These are phyloP conservation scores for Eristalis pertinax DNA, from an alignment of 2,888 invertebrate genomes.

Conservation along the genomic window DNA sequence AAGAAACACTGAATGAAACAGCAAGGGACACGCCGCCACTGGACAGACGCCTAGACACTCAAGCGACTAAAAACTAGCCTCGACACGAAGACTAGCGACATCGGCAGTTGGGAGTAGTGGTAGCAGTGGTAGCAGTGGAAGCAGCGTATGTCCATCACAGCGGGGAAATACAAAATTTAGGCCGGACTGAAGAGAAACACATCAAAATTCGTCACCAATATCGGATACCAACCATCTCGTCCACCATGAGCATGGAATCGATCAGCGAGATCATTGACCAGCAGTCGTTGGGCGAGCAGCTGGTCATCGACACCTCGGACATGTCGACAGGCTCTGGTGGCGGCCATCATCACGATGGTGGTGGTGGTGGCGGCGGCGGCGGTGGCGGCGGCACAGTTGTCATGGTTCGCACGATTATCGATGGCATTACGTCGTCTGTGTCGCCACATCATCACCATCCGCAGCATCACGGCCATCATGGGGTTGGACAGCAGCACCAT, in stretches of 20 bases:
- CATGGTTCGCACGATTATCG: conserved; percentile 79
- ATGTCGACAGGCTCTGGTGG: conserved; percentile 73
- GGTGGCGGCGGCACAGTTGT: conserved; percentile 76
- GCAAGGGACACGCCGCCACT: background rate
- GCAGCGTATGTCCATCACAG: background rate
- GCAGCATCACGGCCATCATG: conserved; percentile 72
- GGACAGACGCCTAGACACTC: background rate
- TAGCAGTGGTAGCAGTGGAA: background rate
- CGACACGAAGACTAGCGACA: background rate
- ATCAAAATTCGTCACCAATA: conserved; percentile 66
- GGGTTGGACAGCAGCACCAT: conserved; percentile 74
- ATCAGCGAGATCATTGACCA: conserved; percentile 85
- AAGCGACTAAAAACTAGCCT: background rate
- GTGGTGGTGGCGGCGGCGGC: background rate
- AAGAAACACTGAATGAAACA: too few relatives aligned
- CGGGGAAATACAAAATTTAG: background rate
- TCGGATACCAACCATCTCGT: conserved; percentile 56
- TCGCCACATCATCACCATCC: conserved; percentile 67
- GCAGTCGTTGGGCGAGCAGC: conserved; percentile 82
- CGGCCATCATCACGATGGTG: conserved; percentile 75
- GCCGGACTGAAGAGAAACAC: conserved; percentile 13
- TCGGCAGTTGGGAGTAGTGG: too few relatives aligned
- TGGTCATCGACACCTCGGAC: conserved; percentile 80
- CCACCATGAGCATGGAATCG: conserved; percentile 82
- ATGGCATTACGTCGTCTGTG: conserved; percentile 73